A percentile compares a stretch with the other conserved stretches of the same genome.
Conservation (phyloP, 2,113 vertebrate species). For the Ptychochromis oligacanthus region DNA sequence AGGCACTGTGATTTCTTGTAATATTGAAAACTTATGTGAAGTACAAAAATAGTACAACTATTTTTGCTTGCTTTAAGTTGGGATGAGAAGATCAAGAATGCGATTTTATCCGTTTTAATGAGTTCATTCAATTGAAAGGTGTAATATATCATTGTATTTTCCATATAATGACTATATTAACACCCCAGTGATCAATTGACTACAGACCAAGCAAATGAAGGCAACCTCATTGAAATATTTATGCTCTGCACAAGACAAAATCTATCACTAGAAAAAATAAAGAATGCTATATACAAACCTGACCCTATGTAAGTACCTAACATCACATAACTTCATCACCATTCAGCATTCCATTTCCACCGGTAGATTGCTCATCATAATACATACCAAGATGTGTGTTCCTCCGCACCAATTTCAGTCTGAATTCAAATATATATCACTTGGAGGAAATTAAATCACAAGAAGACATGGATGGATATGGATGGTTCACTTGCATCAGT, state of each 20-base stretch:
- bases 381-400: not conserved
- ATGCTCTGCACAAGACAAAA: not conserved
- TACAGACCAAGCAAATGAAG: not conserved
- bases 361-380: conserved; percentile 3
- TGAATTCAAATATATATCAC: conserved; percentile 47
- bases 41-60: not conserved
- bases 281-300: not conserved
- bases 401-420: conserved; percentile 6
- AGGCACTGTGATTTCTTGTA: not conserved
- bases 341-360: not conserved
- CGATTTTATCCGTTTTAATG: not conserved
- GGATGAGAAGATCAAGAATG: not conserved
- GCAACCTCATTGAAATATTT: not conserved
- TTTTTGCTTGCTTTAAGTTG: not conserved
- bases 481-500: conserved; percentile 65
- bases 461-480: conserved; percentile 48
- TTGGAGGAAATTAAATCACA: conserved; percentile 61
- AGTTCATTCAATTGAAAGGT: not conserved
- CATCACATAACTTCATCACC: not conserved
- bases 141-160: not conserved
- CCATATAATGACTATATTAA: not conserved
- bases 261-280: not conserved
- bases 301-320: not conserved
- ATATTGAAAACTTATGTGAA: not conserved
- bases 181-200: not conserved